Base-by-base conservation (phyloP, 2,888 invertebrate species). In the Drosophila antonietae region DNA sequence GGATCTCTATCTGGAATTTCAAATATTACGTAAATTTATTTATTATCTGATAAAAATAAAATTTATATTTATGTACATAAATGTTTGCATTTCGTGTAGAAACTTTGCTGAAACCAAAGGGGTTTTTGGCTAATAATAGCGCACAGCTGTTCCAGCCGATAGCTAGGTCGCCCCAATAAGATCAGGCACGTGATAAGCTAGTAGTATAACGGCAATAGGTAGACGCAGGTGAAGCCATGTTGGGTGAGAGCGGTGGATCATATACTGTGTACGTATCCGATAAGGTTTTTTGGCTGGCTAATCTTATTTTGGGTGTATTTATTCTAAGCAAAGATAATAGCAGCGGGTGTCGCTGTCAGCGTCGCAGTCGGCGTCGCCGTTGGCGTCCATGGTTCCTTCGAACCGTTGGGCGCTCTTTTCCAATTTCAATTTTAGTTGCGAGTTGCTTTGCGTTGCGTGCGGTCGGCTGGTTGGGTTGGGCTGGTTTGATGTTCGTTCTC, bases 381-480 rank as follows among this genome's bases (percentile, higher is more conserved):
- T 67, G 67, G 67, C 31, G 18, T 43, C 39, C 47, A 79, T 28
- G 55, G 57, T 59, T 80, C 76, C 60, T 80, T 80, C 60, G 43
- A 74, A 65, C 56, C 70, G 46, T 64, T 81, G 53, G 78, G 52
- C 78, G 74, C 43, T 61, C 37, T 53, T 51, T 63, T 63, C 58
- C 46, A 53, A 55, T 66, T 80, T 89, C 62, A 88, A 58, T 70
- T 80, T 89, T 58, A 89, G 85, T 89, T 83, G 81, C 57, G 57
- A 73, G 70, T 75, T 80, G 86, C 58, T 71, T 85, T 70, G 72
- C 88, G 78, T 76, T 89, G 78, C 86, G 89, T 78, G 73, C 81
- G 81, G 89, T 81, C 46, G 23, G 33, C 56, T 9, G 15, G 28
- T 28, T 28, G 8, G 37, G 14, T 15, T 44, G 20, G 33, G 7